These are phyloP conservation scores for Aegithalos caudatus DNA, from an alignment of 2,113 vertebrate species.

Conservation along the genomic window DNA sequence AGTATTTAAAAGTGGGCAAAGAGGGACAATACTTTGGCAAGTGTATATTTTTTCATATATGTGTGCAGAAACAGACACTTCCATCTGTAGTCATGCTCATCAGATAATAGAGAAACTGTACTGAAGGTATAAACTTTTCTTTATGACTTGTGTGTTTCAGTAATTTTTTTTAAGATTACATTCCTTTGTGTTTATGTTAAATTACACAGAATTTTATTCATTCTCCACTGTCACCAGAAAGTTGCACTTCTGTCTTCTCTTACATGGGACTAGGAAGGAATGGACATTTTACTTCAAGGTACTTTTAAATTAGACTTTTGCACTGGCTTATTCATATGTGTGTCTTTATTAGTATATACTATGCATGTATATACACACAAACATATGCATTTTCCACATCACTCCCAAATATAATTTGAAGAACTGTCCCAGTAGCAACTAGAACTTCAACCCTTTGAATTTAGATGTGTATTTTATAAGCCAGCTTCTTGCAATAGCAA, in stretches of 20 bases:
- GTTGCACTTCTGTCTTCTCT: background rate
- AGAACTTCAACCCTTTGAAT: background rate
- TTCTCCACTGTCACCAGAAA: background rate
- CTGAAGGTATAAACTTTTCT: background rate
- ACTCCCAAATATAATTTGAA: background rate
- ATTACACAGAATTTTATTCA: background rate
- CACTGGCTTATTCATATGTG: background rate
- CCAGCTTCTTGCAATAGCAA: background rate
- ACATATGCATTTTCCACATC: background rate
- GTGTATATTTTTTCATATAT: background rate
- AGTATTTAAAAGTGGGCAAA: background rate
- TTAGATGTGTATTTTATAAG: background rate
- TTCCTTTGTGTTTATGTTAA: background rate
- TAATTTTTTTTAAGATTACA: background rate
- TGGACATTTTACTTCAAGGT: background rate
- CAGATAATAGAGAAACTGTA: background rate
- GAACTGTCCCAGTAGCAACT: background rate
- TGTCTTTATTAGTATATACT: background rate
- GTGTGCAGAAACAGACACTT: background rate
- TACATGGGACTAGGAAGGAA: background rate
- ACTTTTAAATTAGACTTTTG: background rate
- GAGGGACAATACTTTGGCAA: background rate
- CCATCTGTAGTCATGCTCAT: background rate
- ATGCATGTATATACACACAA: fast-evolving
- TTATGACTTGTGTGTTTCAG: background rate